phyloP scores from a whole-genome alignment of 2,113 vertebrate genomes.

The Poecile atricapillus region DNA sequence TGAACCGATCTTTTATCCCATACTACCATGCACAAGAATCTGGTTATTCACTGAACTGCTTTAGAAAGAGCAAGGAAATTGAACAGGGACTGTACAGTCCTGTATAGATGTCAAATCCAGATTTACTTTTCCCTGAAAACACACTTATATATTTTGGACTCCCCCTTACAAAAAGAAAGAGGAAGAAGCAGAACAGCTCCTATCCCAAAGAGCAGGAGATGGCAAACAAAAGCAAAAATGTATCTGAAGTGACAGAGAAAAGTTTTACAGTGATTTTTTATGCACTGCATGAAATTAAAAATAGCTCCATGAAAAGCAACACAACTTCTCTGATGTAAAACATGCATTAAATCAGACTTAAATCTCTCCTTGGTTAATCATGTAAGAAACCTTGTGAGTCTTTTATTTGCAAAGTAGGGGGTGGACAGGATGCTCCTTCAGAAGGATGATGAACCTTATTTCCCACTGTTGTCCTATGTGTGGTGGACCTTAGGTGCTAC shows the following conservation, averaged over 20 bases:
- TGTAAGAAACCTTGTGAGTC: background rate
- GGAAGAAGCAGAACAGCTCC: background rate
- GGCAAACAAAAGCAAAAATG: background rate
- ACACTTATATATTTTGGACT: background rate
- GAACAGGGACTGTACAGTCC: background rate
- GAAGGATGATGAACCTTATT: background rate
- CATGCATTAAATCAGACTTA: background rate
- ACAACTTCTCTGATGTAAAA: background rate
- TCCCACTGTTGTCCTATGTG: background rate
- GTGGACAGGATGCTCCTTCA: background rate
- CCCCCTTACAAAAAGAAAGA: background rate
- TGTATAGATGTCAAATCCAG: background rate
- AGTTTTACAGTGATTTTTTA: background rate
- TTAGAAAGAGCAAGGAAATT: background rate
- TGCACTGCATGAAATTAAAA: background rate
- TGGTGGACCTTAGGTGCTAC: background rate
- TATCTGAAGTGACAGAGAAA: background rate
- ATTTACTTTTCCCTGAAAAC: background rate
- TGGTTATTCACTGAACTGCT: background rate
- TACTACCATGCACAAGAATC: background rate
- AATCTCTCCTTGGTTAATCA: background rate
- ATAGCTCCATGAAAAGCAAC: background rate
- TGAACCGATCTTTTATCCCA: background rate
- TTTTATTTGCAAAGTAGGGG: background rate
- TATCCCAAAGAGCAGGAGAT: background rate